Evolutionary conservation across 2,113 vertebrate genomes (phyloP).

Genomic region (Scomber scombrus): DNA sequence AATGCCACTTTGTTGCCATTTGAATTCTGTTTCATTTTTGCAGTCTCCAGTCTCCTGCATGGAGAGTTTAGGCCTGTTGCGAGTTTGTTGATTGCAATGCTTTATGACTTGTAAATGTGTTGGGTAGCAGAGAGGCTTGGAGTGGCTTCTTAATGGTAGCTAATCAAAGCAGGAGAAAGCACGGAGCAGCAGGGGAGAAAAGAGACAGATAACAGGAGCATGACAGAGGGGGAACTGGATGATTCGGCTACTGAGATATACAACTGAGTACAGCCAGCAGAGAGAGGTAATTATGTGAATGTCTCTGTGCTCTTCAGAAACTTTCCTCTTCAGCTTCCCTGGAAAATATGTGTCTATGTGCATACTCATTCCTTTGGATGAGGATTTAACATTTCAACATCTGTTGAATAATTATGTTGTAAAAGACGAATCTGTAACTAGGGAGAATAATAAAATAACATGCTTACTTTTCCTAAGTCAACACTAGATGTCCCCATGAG

Average conservation of each 20-base stretch:
- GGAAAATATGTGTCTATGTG: not conserved
- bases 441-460: not conserved
- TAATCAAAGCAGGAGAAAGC: conserved; percentile 57
- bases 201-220: conserved; percentile 40
- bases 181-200: conserved; percentile 15
- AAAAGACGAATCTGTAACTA: not conserved
- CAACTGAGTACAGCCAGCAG: too few relatives aligned
- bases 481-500: conserved; percentile 81
- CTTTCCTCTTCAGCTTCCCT: not conserved
- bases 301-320: not conserved
- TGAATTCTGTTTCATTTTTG: conserved; percentile 47
- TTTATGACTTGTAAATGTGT: conserved; percentile 69
- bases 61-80: conserved; percentile 45
- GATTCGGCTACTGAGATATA: not conserved
- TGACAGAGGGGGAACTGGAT: conserved; percentile 10
- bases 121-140: conserved; percentile 47
- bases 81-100: conserved; percentile 61
- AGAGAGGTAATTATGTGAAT: too few relatives aligned
- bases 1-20: conserved; percentile 57
- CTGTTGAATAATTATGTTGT: not conserved
- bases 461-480: conserved; percentile 25
- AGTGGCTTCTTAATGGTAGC: conserved; percentile 62
- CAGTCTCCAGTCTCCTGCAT: conserved; percentile 4
- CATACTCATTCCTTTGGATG: not conserved
- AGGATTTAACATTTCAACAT: not conserved